These are phyloP conservation scores for Varroa destructor DNA, from an alignment of 1,140 invertebrate species.

Conservation along the genomic window DNA sequence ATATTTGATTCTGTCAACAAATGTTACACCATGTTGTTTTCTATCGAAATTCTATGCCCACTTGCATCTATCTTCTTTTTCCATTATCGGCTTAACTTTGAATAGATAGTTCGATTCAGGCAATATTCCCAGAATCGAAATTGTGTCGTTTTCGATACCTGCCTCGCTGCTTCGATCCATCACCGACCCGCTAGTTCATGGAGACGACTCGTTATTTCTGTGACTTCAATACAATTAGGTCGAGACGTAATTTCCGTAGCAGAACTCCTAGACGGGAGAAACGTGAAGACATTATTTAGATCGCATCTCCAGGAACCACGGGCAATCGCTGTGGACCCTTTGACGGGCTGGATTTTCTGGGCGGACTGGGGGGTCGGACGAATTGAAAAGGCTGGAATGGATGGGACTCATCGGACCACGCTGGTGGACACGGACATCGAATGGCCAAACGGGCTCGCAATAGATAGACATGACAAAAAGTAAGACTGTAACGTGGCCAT, in stretches of 20 bases:
- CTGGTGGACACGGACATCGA: constrained; percentile 77
- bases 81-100: too few relatives aligned
- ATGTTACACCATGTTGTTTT: too few relatives aligned
- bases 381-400: constrained; percentile 83
- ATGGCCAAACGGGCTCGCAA: constrained; percentile 90
- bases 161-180: too few relatives aligned
- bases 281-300: constrained; percentile 69
- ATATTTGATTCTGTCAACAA: too few relatives aligned
- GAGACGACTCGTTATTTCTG: background rate
- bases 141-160: too few relatives aligned
- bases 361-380: constrained; percentile 86
- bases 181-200: too few relatives aligned
- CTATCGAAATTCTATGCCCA: too few relatives aligned
- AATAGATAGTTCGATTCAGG: too few relatives aligned
- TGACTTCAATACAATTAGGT: constrained; percentile 54
- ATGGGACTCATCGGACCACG: constrained; percentile 65
- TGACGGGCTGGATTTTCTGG: constrained; percentile 96
- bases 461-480: constrained; percentile 45
- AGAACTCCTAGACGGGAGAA: constrained; percentile 65
- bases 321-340: constrained; percentile 83
- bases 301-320: constrained; percentile 78
- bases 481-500: constrained; percentile 44
- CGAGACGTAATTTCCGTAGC: constrained; percentile 77
- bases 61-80: too few relatives aligned
- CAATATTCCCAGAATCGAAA: too few relatives aligned